These are phyloP conservation scores for Halesus radiatus DNA, from an alignment of 1,140 invertebrate species.

Conservation along the genomic window DNA sequence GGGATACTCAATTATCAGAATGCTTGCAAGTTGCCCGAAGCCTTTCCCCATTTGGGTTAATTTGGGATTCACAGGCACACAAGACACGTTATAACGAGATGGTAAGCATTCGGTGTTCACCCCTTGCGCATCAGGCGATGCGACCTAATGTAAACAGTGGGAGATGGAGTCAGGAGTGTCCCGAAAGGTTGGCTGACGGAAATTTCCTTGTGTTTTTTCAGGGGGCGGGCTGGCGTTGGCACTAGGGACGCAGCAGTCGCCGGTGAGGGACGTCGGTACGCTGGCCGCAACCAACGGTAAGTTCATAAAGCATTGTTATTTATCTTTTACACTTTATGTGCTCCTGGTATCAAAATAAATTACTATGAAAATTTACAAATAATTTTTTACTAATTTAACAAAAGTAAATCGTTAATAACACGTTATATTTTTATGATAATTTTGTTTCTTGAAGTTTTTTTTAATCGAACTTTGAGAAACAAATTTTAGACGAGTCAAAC, in stretches of 20 bases:
- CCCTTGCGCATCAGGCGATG: background rate
- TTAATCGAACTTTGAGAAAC: too few species aligned
- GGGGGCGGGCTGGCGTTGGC: conserved; percentile 25
- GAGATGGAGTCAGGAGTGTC: background rate
- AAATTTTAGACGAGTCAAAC: too few species aligned
- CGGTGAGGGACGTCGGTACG: conserved; percentile 24
- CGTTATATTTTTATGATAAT: too few species aligned
- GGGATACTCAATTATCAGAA: too few species aligned
- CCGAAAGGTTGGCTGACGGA: too few species aligned
- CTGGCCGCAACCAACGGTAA: conserved; percentile 32
- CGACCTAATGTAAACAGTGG: background rate
- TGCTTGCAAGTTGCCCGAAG: too few species aligned
- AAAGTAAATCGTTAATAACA: too few species aligned
- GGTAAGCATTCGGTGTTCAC: background rate
- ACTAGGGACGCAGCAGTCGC: conserved; percentile 30
- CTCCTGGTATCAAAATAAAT: background rate
- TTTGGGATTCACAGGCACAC: background rate
- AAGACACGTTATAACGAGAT: background rate
- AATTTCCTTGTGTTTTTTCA: conserved; percentile 7
- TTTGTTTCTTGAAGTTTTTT: too few species aligned
- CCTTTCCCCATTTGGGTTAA: background rate
- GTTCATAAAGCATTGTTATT: background rate
- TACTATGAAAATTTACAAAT: background rate
- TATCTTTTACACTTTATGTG: background rate
- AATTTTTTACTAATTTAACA: too few species aligned